Evolutionary conservation across 2,797 vertebrate species (phyloP).

Genomic region (Enoplosus armatus): DNA sequence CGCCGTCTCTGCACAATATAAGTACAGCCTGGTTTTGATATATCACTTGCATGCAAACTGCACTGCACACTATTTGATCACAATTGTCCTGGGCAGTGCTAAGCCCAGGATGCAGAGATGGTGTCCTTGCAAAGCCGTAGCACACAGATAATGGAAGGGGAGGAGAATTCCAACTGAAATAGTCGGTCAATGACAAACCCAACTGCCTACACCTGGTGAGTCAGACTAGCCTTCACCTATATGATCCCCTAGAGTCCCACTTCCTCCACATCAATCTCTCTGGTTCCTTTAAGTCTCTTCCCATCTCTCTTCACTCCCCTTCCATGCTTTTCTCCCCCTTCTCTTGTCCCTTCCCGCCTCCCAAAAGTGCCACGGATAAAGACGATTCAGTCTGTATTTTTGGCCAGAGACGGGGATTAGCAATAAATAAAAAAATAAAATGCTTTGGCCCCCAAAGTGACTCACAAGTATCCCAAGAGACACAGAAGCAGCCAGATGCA

Average conservation of each 20-base stretch:
- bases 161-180: too few relatives aligned
- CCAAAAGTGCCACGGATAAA: constrained; percentile 56
- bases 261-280: constrained; percentile 16
- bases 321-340: constrained; percentile 1
- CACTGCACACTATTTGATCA: too few relatives aligned
- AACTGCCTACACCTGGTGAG: too few relatives aligned
- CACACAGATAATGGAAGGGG: too few relatives aligned
- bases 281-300: constrained; percentile 45
- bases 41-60: too few relatives aligned
- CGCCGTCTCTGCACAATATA: too few relatives aligned
- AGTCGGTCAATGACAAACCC: too few relatives aligned
- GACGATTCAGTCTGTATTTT: constrained; percentile 64
- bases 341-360: neutral
- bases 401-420: constrained; percentile 55
- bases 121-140: too few relatives aligned
- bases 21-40: too few relatives aligned
- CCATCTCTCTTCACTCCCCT: constrained; percentile 8
- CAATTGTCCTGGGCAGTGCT: too few relatives aligned
- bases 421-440: constrained; percentile 44
- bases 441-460: constrained; percentile 40
- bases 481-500: constrained; percentile 9
- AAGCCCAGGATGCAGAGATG: too few relatives aligned
- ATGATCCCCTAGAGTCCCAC: constrained; percentile 45
- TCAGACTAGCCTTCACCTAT: too few relatives aligned
- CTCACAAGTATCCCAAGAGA: constrained; percentile 35